Conservation (phyloP, 2,113 vertebrate species). For the Lonchura striata region DNA sequence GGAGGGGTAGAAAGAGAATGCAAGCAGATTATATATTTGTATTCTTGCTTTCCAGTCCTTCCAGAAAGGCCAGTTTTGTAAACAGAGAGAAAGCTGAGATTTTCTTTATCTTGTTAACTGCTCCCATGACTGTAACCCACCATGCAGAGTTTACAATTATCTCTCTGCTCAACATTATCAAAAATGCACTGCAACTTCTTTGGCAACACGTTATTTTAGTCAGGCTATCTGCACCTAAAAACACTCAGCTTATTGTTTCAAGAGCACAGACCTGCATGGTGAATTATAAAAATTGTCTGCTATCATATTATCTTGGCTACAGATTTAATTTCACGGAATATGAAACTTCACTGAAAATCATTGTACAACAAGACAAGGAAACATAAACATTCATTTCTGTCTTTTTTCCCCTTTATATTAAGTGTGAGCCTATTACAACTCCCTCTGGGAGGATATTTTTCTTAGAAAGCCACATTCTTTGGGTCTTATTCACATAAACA, state of each 20-base stretch:
- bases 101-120: constrained; percentile 21
- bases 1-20: not conserved
- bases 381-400: not conserved
- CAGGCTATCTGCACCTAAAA: constrained; percentile 4
- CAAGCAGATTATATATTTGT: not conserved
- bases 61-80: not conserved
- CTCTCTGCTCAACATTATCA: not conserved
- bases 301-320: constrained; percentile 33
- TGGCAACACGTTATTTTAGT: not conserved
- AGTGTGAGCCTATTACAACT: not conserved
- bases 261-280: not conserved
- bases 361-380: not conserved
- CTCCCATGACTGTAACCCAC: not conserved
- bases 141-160: not conserved
- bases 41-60: not conserved
- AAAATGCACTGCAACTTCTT: not conserved
- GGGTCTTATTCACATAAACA: not conserved
- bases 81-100: constrained; percentile 6
- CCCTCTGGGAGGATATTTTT: not conserved
- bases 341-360: constrained; percentile 15
- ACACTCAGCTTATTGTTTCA: constrained; percentile 64
- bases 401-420: not conserved
- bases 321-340: constrained; percentile 54
- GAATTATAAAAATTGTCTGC: constrained; percentile 19
- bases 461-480: not conserved